phyloP scores from a whole-genome alignment of 2,113 vertebrate genomes.

The Pycnonotus jocosus region DNA sequence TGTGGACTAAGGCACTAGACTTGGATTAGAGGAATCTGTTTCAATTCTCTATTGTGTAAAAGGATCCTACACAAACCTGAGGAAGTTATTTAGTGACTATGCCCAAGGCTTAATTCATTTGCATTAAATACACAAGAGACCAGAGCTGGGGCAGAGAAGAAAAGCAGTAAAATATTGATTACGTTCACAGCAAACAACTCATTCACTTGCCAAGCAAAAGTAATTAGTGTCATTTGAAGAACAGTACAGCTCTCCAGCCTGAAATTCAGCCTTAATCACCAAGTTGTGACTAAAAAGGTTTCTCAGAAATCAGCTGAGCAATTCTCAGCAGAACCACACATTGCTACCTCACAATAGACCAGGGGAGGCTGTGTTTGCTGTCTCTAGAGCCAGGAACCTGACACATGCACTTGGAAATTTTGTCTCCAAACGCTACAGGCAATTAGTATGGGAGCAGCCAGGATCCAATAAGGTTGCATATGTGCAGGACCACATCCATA shows the following conservation, averaged over 20 bases:
- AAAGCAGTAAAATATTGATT: neutral
- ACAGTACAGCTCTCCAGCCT: neutral
- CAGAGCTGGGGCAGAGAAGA: neutral
- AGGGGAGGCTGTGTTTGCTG: neutral
- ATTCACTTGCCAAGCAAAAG: neutral
- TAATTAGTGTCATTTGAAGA: neutral
- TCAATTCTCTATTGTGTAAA: neutral
- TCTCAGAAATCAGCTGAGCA: neutral
- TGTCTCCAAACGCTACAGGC: neutral
- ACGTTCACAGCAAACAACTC: neutral
- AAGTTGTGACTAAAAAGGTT: neutral
- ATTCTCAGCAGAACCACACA: neutral
- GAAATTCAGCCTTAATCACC: neutral
- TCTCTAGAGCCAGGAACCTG: neutral
- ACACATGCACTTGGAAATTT: neutral
- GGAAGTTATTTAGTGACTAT: neutral
- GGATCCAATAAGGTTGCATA: neutral
- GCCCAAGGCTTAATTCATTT: neutral
- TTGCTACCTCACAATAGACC: neutral
- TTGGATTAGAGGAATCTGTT: neutral
- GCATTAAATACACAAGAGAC: neutral
- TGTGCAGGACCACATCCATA: neutral
- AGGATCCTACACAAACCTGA: neutral
- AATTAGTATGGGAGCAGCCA: neutral
- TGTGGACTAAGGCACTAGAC: neutral